Evolutionary conservation across 2,113 vertebrate genomes (phyloP), one percentile per base, ranked within the genome.

Genomic region (Myiozetetes cayanensis): DNA sequence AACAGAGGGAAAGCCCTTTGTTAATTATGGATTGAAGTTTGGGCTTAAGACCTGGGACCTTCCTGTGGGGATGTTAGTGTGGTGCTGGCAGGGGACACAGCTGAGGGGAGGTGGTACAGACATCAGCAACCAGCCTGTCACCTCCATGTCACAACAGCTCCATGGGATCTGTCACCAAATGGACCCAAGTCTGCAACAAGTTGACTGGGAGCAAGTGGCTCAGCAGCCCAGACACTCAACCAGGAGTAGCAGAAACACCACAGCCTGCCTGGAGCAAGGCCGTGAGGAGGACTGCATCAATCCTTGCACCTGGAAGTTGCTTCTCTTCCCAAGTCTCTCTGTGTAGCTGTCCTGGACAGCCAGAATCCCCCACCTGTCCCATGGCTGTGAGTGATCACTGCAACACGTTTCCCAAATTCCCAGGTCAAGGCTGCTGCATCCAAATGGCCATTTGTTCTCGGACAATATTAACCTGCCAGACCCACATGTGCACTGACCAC

Each of bases 121-220:
- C 19, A 66, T 5, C 39, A 39, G 56, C 72, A 91, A 55, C 21
- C 31, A 67, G 17, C 37, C 16, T 31, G 6, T 35, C 22, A 50
- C 8, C 39, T 17, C 11, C 6, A 10, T 0, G 0, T 33, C 1
- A 1, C 1, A 0, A 33, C 30, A 65, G 25, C 8, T 59, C 22
- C 3, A 0, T 3, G 0, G 19, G 9, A 8, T 58, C 41, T 85
- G 49, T 35, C 62, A 63, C 25, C 25, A 10, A 47, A 37, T 10
- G 5, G 6, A 6, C 37, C 17, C 14, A 35, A 37, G 30, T 33
- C 28, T 66, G 35, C 62, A 84, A 10, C 2, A 4, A 22, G 19
- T 8, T 27, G 33, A 8, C 27, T 17, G 31, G 55, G 14, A 88
- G 20, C 55, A 68, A 41, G 41, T 2, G 4, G 24, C 33, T 67